Conservation (phyloP, 1,140 invertebrate species). For the Penaeus vannamei region DNA sequence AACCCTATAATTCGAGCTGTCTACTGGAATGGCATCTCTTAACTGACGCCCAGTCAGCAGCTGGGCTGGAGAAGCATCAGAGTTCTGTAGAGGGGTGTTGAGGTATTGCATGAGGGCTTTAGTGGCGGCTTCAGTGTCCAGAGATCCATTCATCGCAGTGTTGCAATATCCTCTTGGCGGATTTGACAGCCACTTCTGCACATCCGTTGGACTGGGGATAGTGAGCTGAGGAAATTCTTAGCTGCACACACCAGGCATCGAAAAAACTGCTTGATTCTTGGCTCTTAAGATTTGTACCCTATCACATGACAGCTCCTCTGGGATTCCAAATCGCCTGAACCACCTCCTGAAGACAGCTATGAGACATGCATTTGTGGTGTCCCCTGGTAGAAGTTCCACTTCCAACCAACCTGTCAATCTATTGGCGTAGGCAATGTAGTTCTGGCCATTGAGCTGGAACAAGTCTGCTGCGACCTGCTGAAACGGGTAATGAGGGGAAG, state of each 20-base stretch:
- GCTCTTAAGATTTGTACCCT: constrained; percentile 20
- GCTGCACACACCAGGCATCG: too few species aligned
- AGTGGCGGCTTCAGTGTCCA: too few species aligned
- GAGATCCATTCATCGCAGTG: too few species aligned
- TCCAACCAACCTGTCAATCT: constrained; percentile 15
- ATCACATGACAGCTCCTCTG: constrained; percentile 17
- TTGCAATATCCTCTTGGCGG: not conserved
- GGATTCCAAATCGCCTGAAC: constrained; percentile 26
- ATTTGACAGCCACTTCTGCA: constrained; percentile 9
- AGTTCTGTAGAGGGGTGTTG: too few species aligned
- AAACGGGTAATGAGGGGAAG: constrained; percentile 7
- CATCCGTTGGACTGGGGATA: too few species aligned
- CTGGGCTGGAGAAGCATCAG: too few species aligned
- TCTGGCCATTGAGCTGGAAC: constrained; percentile 7
- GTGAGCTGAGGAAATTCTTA: too few species aligned
- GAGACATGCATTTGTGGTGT: not conserved
- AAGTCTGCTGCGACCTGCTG: constrained; percentile 27
- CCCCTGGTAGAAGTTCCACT: not conserved
- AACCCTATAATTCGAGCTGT: too few species aligned
- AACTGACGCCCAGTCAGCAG: too few species aligned
- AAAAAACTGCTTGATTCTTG: constrained; percentile 1
- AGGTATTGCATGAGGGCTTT: too few species aligned
- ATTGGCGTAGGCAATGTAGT: too few species aligned
- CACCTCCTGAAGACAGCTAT: not conserved
- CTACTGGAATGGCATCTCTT: too few species aligned